Evolutionary conservation across 1,140 invertebrate species (phyloP).

Genomic region (Drosophila sechellia): DNA sequence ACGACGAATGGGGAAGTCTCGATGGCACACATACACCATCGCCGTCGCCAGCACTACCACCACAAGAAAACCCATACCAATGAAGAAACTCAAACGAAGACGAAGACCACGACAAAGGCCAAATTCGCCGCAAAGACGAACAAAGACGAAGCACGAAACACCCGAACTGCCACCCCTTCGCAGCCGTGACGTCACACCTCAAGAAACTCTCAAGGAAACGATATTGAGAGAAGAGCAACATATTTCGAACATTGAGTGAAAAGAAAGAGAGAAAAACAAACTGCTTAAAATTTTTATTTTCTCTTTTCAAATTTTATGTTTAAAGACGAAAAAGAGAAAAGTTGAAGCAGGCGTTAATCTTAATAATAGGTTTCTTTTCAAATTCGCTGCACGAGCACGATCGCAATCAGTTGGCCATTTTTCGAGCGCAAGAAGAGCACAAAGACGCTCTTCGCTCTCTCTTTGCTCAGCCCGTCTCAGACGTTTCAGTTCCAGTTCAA

Average conservation of each 20-base stretch:
- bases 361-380: too few species aligned
- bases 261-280: too few species aligned
- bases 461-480: slow-evolving; percentile 30
- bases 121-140: slow-evolving; percentile 69
- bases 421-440: background rate
- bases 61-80: slow-evolving; percentile 75
- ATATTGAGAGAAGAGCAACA: too few species aligned
- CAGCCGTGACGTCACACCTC: slow-evolving; percentile 40
- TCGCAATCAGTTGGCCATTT: too few species aligned
- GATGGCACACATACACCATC: slow-evolving; percentile 10
- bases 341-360: too few species aligned
- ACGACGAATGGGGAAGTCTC: slow-evolving; percentile 69
- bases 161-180: slow-evolving; percentile 62
- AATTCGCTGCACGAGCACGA: too few species aligned
- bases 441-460: slow-evolving; percentile 29
- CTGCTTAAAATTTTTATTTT: too few species aligned
- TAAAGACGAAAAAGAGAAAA: too few species aligned
- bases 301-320: too few species aligned
- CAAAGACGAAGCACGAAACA: slow-evolving; percentile 5
- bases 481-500: slow-evolving; percentile 37
- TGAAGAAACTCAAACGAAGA: slow-evolving; percentile 34
- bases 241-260: too few species aligned
- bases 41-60: slow-evolving; percentile 35
- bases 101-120: slow-evolving; percentile 57
- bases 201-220: slow-evolving; percentile 77